Base-by-base conservation (phyloP, 2,888 invertebrate genomes). In the Physocephala rufipes region DNA sequence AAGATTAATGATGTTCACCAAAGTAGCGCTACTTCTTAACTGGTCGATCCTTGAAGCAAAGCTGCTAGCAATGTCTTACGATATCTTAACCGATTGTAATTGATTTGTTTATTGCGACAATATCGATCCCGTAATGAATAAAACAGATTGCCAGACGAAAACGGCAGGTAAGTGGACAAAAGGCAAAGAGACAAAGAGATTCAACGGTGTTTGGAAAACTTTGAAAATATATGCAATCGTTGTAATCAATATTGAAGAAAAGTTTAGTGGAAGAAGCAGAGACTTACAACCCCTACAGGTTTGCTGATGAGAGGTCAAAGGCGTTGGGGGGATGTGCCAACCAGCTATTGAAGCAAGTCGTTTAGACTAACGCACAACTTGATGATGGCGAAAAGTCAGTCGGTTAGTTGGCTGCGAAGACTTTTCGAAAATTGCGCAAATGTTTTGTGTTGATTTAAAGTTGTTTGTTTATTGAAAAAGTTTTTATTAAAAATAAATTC, bases 371-470 rank as follows among this genome's bases (percentile, higher is more conserved):
- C 16, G 47, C 45, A 47, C 24, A 47, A 47, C 26, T 63, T 26
- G 63, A 12, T 13, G 24, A 36, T 4, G 36, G 36, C 36, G 36
- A 36, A 36, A 36, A 36, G 36, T 36, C 36, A n/a, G n/a, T n/a
- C n/a, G n/a, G n/a, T n/a, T n/a, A n/a, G n/a, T n/a, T 36, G 4
- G 36, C 36, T 9, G 4, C 36, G 21, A 30, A 67, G 67, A n/a
- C n/a, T n/a, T n/a, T n/a, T 55, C 58, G 45, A 58, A 58, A 36
- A 58, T 58, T 45, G 67, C 45, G 28, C 58, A 58, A 67, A 67
- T 67, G 67, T 58, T 67, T 67, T 65, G 65, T 67, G 67, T 67
- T 67, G 67, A 67, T 67, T 67, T 67, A 67, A 67, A 67, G 58
- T 67, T 67, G 58, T 21, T 67, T 67, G 67, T 67, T 67, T 67